These are phyloP conservation scores for Heliangelus exortis DNA, from an alignment of 2,797 vertebrate genomes.

Conservation along the genomic window DNA sequence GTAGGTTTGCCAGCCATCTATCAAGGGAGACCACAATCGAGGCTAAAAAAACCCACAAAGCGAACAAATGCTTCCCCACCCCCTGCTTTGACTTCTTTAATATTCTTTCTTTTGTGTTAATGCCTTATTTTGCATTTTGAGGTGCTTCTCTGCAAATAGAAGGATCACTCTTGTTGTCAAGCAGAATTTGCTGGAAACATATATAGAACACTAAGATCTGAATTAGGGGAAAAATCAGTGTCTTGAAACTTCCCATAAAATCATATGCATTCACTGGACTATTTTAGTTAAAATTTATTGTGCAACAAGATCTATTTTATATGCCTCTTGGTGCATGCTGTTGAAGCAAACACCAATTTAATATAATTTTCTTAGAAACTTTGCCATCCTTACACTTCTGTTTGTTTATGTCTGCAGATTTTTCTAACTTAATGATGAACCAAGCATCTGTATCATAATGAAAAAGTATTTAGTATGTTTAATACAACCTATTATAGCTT, in stretches of 20 bases:
- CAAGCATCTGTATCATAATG: not conserved
- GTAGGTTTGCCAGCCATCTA: not conserved
- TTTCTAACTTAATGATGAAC: not conserved
- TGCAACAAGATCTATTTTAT: not conserved
- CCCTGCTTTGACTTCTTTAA: not conserved
- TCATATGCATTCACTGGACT: not conserved
- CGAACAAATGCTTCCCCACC: rapidly evolving
- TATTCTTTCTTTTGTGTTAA: not conserved
- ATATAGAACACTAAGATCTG: not conserved
- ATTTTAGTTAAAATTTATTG: not conserved
- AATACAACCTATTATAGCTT: not conserved
- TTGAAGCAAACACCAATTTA: not conserved
- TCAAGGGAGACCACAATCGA: not conserved
- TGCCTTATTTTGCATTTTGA: slow-evolving; percentile 11
- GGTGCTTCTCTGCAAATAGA: not conserved
- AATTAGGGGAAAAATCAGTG: not conserved
- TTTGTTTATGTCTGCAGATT: not conserved
- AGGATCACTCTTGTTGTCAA: not conserved
- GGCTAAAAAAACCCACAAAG: not conserved
- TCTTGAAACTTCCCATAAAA: not conserved
- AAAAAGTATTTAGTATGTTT: not conserved
- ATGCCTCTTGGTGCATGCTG: not conserved
- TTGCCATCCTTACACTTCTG: not conserved
- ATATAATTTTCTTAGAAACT: not conserved
- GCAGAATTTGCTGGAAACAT: not conserved